Evolutionary conservation across 2,797 vertebrate genomes (phyloP).

Genomic region (Nannoperca obscura): DNA sequence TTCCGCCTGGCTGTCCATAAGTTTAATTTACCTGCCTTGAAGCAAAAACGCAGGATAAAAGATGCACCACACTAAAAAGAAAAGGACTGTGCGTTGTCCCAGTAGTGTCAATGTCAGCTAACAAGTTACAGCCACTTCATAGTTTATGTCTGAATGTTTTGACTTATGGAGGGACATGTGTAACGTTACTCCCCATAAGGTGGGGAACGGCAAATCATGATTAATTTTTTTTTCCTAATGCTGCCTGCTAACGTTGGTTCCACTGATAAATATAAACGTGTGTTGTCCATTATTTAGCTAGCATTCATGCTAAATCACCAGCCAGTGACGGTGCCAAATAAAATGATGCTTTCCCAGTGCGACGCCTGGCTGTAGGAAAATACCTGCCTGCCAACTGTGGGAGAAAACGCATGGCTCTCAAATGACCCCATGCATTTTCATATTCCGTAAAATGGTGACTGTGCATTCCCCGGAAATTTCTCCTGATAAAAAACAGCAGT

Average conservation of each 20-base stretch:
- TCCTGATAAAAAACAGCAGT: constrained; percentile 17
- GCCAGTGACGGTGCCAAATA: constrained; percentile 39
- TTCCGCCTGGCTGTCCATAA: constrained; percentile 5
- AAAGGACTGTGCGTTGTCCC: background rate
- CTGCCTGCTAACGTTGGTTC: background rate
- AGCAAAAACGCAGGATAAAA: background rate
- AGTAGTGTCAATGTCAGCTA: background rate
- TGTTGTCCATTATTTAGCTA: constrained; percentile 47
- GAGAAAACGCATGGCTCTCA: constrained; percentile 78
- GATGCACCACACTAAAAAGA: background rate
- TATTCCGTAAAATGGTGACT: constrained; percentile 38
- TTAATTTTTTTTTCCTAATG: too few species aligned
- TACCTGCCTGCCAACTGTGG: constrained; percentile 76
- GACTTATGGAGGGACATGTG: constrained; percentile 40
- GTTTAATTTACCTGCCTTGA: constrained; percentile 7
- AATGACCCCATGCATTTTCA: constrained; percentile 62
- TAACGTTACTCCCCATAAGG: constrained; percentile 19
- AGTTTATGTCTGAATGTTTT: constrained; percentile 49
- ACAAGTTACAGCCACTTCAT: constrained; percentile 15
- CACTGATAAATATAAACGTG: constrained; percentile 16
- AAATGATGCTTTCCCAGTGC: constrained; percentile 67
- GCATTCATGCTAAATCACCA: constrained; percentile 64
- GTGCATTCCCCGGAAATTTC: constrained; percentile 23
- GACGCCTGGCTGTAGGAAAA: constrained; percentile 79
- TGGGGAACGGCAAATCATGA: background rate